Conservation (phyloP, 37 sponge, comb jelly and placozoan species). For the Oscarella lobularis region DNA sequence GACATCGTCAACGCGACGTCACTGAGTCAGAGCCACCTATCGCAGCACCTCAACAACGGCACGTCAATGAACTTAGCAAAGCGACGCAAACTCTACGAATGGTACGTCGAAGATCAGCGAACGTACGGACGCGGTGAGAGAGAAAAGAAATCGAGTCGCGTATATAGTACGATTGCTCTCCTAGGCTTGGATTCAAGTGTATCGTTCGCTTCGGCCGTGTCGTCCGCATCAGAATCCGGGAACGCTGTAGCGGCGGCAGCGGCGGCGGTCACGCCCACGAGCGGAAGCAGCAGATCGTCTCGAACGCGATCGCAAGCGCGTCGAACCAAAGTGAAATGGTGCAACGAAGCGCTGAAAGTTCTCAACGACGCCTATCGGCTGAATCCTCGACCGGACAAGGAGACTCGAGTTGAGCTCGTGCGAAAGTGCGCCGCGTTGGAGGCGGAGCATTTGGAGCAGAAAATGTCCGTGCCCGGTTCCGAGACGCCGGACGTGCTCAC, state of each 20-base stretch:
- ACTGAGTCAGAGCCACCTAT: not conserved
- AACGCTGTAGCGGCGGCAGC: too few species aligned
- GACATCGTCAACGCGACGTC: not conserved
- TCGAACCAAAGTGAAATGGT: not conserved
- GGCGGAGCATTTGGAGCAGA: not conserved
- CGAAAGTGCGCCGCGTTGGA: not conserved
- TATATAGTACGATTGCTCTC: too few species aligned
- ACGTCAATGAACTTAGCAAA: not conserved
- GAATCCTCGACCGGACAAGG: not conserved
- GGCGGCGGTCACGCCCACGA: not conserved
- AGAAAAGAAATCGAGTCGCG: too few species aligned
- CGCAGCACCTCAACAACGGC: slow-evolving; percentile 2
- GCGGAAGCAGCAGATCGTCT: not conserved
- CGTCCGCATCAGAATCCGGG: too few species aligned
- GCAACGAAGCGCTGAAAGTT: not conserved
- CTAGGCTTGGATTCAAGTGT: too few species aligned
- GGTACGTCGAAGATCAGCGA: slow-evolving; percentile 1
- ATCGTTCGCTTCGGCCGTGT: too few species aligned
- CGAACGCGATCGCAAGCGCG: not conserved
- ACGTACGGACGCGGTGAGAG: not conserved
- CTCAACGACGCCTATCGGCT: not conserved
- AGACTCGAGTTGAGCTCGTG: not conserved
- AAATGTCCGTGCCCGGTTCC: not conserved
- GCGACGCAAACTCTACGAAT: not conserved
- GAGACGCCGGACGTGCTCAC: not conserved